A percentile compares a stretch with the other conserved stretches of the same genome.
Conservation (phyloP, 2,797 vertebrate species). For the Gila robusta region DNA sequence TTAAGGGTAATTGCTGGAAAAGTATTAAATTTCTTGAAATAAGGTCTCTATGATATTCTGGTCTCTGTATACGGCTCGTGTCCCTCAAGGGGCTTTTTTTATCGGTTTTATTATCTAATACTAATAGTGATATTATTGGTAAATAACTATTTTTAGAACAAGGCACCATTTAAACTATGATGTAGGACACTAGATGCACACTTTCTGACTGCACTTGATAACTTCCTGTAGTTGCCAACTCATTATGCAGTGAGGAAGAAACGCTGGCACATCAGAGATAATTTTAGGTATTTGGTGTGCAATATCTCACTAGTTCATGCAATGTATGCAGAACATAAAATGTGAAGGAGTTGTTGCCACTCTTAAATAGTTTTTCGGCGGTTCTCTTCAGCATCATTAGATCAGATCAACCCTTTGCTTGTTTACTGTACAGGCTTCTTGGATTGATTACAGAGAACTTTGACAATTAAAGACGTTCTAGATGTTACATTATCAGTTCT, state of each 20-base stretch:
- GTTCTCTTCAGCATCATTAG: background rate
- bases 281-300: background rate
- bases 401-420: background rate
- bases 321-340: background rate
- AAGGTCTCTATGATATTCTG: background rate
- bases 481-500: background rate
- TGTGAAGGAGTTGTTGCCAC: background rate
- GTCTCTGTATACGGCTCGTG: background rate
- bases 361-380: background rate
- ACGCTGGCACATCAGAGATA: constrained; percentile 3
- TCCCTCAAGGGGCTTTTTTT: too few species aligned
- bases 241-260: constrained; percentile 24
- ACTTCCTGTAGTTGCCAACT: constrained; percentile 12
- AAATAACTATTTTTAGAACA: background rate
- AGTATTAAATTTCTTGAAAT: background rate
- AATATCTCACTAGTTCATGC: background rate
- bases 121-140: background rate
- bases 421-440: background rate
- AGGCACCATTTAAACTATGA: background rate
- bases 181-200: background rate
- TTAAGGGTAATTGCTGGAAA: background rate
- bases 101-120: too few species aligned
- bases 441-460: background rate
- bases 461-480: background rate
- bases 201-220: background rate